These are phyloP conservation scores for Seira sanloemensis DNA, from an alignment of 2,888 invertebrate genomes.

Conservation along the genomic window DNA sequence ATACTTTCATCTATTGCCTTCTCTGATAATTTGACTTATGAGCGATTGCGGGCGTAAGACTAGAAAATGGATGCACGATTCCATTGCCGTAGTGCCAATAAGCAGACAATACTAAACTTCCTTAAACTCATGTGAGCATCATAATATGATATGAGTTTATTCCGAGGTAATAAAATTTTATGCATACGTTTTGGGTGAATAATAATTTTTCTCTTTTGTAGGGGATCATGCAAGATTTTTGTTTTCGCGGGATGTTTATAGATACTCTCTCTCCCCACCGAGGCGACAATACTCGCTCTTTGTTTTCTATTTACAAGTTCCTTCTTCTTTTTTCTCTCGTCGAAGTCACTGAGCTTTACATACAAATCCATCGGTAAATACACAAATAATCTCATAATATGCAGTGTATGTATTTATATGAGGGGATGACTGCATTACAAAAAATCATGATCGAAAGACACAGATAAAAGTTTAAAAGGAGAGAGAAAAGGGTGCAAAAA, in stretches of 20 bases:
- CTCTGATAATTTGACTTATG: background rate
- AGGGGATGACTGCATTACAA: background rate
- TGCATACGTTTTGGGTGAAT: background rate
- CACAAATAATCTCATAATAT: constrained; percentile 4
- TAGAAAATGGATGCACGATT: background rate
- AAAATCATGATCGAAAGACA: constrained; percentile 17
- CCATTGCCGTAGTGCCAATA: background rate
- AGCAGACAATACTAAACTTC: constrained; percentile 1
- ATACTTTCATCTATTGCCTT: background rate
- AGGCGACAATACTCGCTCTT: background rate
- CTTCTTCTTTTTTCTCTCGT: background rate
- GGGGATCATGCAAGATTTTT: constrained; percentile 12
- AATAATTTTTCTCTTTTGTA: background rate
- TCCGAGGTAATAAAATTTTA: constrained; percentile 60
- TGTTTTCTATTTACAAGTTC: background rate
- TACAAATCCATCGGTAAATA: constrained; percentile 1
- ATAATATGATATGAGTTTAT: constrained; percentile 30
- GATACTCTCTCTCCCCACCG: background rate
- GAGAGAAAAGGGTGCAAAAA: constrained; percentile 21
- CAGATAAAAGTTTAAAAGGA: background rate
- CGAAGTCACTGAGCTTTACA: background rate
- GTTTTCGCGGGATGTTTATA: constrained; percentile 54
- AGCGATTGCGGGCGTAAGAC: background rate
- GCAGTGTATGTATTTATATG: no score
- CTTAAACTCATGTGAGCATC: background rate